Evolutionary conservation across 2,113 vertebrate genomes (phyloP).

Genomic region (Phocoena phocoena): DNA sequence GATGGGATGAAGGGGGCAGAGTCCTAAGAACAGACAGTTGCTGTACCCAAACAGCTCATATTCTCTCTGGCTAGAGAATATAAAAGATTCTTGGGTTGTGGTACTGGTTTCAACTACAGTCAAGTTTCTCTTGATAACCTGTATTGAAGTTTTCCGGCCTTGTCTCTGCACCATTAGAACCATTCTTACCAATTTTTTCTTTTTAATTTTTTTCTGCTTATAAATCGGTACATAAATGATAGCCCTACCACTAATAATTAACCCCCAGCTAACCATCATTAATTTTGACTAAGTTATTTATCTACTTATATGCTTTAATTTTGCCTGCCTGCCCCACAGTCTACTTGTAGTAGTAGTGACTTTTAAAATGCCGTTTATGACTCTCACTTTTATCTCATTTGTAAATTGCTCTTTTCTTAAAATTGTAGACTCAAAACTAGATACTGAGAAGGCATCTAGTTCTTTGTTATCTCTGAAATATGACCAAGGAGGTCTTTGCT

Average conservation of each 20-base stretch:
- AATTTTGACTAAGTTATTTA: not conserved
- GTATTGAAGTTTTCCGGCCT: not conserved
- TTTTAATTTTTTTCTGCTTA: not conserved
- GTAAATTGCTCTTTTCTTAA: not conserved
- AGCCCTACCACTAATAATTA: not conserved
- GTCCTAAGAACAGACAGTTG: not conserved
- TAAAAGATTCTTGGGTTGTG: not conserved
- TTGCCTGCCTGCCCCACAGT: not conserved
- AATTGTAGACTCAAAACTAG: not conserved
- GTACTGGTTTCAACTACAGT: not conserved
- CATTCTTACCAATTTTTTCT: not conserved
- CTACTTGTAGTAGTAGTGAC: not conserved
- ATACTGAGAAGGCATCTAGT: not conserved
- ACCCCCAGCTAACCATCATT: not conserved
- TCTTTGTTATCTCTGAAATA: not conserved
- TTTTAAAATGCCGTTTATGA: slow-evolving; percentile 1
- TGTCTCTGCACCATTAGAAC: not conserved
- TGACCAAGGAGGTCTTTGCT: not conserved
- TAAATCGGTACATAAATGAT: not conserved
- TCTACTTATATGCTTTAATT: not conserved
- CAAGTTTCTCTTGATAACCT: not conserved
- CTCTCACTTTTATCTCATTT: not conserved
- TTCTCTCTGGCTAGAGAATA: not conserved
- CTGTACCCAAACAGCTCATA: not conserved
- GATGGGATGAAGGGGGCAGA: not conserved